Evolutionary conservation across 2,888 invertebrate species (phyloP).

Genomic region (Leucoma salicis): DNA sequence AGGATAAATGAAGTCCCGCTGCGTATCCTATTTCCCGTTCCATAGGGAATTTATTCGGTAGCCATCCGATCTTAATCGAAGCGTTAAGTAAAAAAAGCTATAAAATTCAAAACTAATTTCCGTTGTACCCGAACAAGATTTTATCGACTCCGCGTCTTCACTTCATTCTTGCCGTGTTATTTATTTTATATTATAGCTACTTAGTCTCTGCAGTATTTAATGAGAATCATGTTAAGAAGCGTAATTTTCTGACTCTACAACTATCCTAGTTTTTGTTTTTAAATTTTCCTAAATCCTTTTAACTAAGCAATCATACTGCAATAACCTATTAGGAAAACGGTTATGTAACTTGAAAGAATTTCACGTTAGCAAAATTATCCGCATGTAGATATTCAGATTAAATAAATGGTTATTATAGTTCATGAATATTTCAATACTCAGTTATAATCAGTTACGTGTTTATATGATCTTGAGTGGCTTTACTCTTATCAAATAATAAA

Average conservation of each 20-base stretch:
- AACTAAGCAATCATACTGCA: not conserved
- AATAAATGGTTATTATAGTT: slow-evolving; percentile 12
- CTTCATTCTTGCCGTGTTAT: slow-evolving; percentile 21
- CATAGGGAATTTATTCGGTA: slow-evolving; percentile 53
- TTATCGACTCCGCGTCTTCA: slow-evolving; percentile 35
- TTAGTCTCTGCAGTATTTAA: no score
- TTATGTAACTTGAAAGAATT: slow-evolving; percentile 30
- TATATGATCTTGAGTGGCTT: slow-evolving; percentile 23
- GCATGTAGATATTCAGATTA: slow-evolving; percentile 24
- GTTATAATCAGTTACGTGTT: slow-evolving; percentile 25
- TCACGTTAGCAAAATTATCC: slow-evolving; percentile 15
- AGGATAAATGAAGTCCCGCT: slow-evolving; percentile 34
- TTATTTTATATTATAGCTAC: slow-evolving; percentile 33
- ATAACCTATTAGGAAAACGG: slow-evolving; percentile 11
- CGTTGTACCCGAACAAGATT: slow-evolving; percentile 41
- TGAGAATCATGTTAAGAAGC: no score
- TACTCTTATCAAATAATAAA: slow-evolving; percentile 14
- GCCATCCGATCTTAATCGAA: slow-evolving; percentile 51
- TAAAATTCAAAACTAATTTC: slow-evolving; percentile 46
- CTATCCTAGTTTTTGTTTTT: no score
- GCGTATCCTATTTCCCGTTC: slow-evolving; percentile 49
- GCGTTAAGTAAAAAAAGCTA: slow-evolving; percentile 41
- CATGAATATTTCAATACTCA: slow-evolving; percentile 32
- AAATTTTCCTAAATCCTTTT: no score
- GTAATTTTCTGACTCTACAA: no score